Evolutionary conservation across 2,888 invertebrate genomes (phyloP).

Genomic region (Parasteatoda lunata): DNA sequence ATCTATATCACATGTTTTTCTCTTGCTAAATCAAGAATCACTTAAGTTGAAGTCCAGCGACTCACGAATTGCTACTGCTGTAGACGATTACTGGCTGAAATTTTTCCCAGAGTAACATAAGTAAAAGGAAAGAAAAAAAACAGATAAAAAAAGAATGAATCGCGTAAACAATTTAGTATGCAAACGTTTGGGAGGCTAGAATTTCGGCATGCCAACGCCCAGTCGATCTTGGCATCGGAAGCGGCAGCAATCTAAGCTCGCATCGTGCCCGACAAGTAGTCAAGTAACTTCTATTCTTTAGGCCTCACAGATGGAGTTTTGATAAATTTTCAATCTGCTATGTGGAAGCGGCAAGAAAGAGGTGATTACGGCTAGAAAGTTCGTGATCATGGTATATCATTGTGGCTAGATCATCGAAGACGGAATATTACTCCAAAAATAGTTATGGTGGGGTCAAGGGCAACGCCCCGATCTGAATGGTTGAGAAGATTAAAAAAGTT

Average conservation of each 20-base stretch:
- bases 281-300: constrained; percentile 36
- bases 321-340: constrained; percentile 64
- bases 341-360: constrained; percentile 25
- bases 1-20: no score
- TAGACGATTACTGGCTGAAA: constrained; percentile 38
- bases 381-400: constrained; percentile 62
- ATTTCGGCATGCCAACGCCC: constrained; percentile 52
- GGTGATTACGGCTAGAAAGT: constrained; percentile 37
- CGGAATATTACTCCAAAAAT: constrained; percentile 52
- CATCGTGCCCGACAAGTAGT: constrained; percentile 50
- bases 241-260: not conserved
- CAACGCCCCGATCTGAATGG: constrained; percentile 10
- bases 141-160: not conserved
- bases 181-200: constrained; percentile 57
- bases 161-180: constrained; percentile 55
- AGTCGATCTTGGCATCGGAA: constrained; percentile 23
- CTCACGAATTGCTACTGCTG: no score
- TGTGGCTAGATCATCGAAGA: constrained; percentile 63
- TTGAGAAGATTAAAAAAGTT: no score
- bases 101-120: constrained; percentile 16
- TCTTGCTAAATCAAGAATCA: no score
- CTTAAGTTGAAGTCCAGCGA: no score
- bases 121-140: constrained; percentile 23
- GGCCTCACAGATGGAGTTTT: constrained; percentile 31
- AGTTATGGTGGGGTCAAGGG: constrained; percentile 43